These are phyloP conservation scores for Leucopternis melanops DNA, from an alignment of 2,113 vertebrate genomes.

Conservation along the genomic window DNA sequence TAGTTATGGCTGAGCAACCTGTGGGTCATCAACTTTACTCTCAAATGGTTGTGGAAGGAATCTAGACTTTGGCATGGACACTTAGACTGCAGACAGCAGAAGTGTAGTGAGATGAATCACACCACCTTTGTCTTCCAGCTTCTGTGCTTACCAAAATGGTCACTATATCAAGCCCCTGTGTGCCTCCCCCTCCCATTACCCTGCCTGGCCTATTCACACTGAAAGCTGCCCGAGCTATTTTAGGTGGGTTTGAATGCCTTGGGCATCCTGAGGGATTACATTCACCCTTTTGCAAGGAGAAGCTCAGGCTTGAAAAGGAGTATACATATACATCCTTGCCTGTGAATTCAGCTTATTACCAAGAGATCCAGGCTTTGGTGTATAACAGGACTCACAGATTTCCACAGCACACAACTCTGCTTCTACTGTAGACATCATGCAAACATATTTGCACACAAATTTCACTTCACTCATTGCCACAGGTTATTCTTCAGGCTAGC, in stretches of 20 bases:
- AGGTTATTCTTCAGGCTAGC: neutral
- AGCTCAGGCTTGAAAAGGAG: neutral
- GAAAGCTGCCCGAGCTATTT: neutral
- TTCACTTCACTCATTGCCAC: neutral
- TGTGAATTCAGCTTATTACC: neutral
- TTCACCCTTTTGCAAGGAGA: neutral
- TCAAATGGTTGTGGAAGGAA: neutral
- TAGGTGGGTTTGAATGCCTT: neutral
- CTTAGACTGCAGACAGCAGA: neutral
- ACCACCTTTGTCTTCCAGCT: neutral
- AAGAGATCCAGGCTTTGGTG: neutral
- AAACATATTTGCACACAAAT: neutral
- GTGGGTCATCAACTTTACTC: neutral
- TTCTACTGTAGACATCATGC: neutral
- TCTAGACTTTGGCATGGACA: neutral
- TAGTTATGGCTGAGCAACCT: neutral
- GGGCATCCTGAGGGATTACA: neutral
- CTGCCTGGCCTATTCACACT: neutral
- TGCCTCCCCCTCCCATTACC: neutral
- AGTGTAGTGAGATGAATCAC: neutral
- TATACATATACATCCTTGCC: fast-evolving
- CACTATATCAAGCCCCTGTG: neutral
- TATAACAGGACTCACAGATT: neutral
- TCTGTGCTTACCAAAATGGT: neutral
- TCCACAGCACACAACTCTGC: neutral